Evolutionary conservation across 2,113 vertebrate species (phyloP).

Genomic region (Gasterosteus aculeatus): DNA sequence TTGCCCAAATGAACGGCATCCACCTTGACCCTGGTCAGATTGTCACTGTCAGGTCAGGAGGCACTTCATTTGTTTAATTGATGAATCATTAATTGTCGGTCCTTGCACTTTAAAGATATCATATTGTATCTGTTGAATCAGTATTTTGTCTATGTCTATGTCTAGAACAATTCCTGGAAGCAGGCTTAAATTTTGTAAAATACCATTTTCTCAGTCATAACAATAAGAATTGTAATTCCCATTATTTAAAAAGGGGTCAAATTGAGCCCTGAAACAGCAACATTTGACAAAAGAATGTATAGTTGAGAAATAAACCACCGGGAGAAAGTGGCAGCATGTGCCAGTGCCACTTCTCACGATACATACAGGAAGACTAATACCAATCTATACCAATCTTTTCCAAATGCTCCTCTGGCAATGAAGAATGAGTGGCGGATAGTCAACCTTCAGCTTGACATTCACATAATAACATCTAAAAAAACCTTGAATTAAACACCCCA

Average conservation of each 20-base stretch:
- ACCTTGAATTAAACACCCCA: constrained; percentile 39
- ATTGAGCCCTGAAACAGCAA: too few relatives aligned
- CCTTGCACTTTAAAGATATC: too few relatives aligned
- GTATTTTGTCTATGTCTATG: too few relatives aligned
- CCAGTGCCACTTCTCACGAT: too few relatives aligned
- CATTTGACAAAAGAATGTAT: too few relatives aligned
- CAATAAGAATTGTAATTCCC: background rate
- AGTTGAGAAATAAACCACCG: too few relatives aligned
- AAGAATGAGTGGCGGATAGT: constrained; percentile 19
- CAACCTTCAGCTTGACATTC: constrained; percentile 45
- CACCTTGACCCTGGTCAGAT: constrained; percentile 95
- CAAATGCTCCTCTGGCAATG: constrained; percentile 28
- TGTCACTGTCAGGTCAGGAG: constrained; percentile 93
- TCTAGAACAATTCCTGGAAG: background rate
- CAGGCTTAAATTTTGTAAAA: too few relatives aligned
- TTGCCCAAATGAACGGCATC: constrained; percentile 98
- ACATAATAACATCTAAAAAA: constrained; percentile 37
- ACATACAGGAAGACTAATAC: constrained; percentile 26
- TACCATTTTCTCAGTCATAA: constrained; percentile 4
- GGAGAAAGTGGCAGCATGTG: too few relatives aligned
- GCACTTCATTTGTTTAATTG: background rate
- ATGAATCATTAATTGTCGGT: too few relatives aligned
- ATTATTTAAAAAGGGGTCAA: too few relatives aligned
- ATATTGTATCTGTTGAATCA: too few relatives aligned
- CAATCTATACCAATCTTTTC: constrained; percentile 6